A percentile compares a stretch with the other conserved stretches of the same genome.
These are phyloP conservation scores for Chymomyza caudatula DNA, from an alignment of 2,888 invertebrate genomes.

Conservation along the genomic window DNA sequence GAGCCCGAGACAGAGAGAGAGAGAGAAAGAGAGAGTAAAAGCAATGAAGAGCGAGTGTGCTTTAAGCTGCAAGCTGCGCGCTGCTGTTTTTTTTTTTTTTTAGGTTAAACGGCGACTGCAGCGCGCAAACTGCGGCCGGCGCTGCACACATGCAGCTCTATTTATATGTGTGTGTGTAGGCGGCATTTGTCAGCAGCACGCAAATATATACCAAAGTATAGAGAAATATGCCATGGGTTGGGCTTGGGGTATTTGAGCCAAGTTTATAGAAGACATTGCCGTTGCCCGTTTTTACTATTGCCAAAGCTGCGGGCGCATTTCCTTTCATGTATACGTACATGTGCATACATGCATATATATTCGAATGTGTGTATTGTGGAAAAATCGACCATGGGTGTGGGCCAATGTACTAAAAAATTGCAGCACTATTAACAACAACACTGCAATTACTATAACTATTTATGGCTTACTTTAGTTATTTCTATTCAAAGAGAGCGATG, in stretches of 20 bases:
- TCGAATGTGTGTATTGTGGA: slow-evolving; percentile 25
- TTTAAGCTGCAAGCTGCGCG: not conserved
- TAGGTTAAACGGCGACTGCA: slow-evolving; percentile 67
- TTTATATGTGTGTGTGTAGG: slow-evolving; percentile 46
- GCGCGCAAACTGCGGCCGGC: slow-evolving; percentile 43
- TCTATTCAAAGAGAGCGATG: slow-evolving; percentile 26
- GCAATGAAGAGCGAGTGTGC: not conserved
- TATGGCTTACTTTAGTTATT: slow-evolving; percentile 53
- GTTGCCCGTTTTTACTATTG: slow-evolving; percentile 49
- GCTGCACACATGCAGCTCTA: slow-evolving; percentile 43
- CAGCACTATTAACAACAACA: slow-evolving; percentile 17
- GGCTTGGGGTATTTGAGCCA: slow-evolving; percentile 45
- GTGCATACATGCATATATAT: slow-evolving; percentile 12
- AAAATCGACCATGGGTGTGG: slow-evolving; percentile 71
- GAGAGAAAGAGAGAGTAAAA: slow-evolving; percentile 23
- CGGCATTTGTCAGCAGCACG: slow-evolving; percentile 34
- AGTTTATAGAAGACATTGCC: slow-evolving; percentile 16
- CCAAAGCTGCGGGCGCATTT: slow-evolving; percentile 8
- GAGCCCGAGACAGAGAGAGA: slow-evolving; percentile 14
- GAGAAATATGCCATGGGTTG: slow-evolving; percentile 53
- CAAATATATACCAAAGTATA: slow-evolving; percentile 47
- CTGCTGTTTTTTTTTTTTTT: slow-evolving; percentile 36
- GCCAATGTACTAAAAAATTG: slow-evolving; percentile 39
- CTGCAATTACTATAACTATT: slow-evolving; percentile 24
- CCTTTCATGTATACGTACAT: slow-evolving; percentile 5